These are phyloP conservation scores for Acanthococcus lagerstroemiae DNA, from an alignment of 2,888 invertebrate species.

Conservation along the genomic window DNA sequence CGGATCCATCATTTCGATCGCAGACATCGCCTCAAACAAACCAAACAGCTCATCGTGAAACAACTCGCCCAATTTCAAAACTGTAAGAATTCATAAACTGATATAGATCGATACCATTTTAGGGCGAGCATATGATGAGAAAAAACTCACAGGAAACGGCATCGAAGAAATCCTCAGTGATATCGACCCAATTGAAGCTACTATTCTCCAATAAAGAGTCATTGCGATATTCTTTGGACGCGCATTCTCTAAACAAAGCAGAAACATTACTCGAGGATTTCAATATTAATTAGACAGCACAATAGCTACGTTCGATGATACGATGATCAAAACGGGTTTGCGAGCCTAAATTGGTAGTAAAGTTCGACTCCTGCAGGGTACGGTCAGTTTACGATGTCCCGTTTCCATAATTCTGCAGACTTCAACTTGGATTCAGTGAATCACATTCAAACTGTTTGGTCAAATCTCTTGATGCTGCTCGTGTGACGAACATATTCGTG, in stretches of 20 bases:
- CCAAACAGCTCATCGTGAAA: constrained; percentile 85
- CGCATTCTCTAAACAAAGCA: neutral
- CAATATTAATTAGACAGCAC: too few relatives aligned
- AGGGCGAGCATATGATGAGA: constrained; percentile 10
- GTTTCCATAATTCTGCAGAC: too few relatives aligned
- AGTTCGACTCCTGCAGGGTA: too few relatives aligned
- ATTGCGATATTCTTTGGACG: constrained; percentile 12
- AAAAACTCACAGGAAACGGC: constrained; percentile 49
- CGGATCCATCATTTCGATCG: constrained; percentile 99
- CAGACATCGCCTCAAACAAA: constrained; percentile 97
- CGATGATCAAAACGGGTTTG: too few relatives aligned
- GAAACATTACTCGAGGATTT: too few relatives aligned
- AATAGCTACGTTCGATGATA: too few relatives aligned
- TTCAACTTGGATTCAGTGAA: too few relatives aligned
- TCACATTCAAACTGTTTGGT: too few relatives aligned
- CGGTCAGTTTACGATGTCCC: too few relatives aligned
- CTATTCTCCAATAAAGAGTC: constrained; percentile 36
- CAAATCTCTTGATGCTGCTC: too few relatives aligned
- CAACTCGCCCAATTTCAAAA: constrained; percentile 77
- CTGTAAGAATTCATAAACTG: constrained; percentile 42
- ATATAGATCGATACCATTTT: constrained; percentile 15
- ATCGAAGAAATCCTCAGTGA: constrained; percentile 54
- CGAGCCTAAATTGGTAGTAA: too few relatives aligned
- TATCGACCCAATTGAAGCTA: constrained; percentile 52
- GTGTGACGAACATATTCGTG: too few relatives aligned